A percentile compares a stretch with the other conserved stretches of the same genome.
phyloP scores from a whole-genome alignment of 2,113 vertebrate species.

The Choloepus hoffmanni region DNA sequence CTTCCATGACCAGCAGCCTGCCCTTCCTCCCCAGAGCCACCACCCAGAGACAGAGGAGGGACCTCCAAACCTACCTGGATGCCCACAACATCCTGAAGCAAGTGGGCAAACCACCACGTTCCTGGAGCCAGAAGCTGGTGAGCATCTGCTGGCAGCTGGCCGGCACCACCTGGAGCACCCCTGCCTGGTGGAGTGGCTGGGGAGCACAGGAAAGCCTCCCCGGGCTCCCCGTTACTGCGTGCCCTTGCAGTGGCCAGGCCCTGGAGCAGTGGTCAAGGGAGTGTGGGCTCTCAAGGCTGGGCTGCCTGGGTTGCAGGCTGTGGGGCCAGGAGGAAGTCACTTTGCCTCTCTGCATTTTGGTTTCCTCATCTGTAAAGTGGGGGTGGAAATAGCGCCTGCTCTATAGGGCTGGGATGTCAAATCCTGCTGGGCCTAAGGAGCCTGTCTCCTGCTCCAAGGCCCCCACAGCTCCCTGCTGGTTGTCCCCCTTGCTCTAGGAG shows the following conservation, averaged over 20 bases:
- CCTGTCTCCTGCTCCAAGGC: not conserved
- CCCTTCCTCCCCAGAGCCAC: not conserved
- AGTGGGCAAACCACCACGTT: not conserved
- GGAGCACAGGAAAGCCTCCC: no score
- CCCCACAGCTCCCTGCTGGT: not conserved
- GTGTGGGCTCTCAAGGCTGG: not conserved
- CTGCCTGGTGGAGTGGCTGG: not conserved
- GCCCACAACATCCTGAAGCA: not conserved
- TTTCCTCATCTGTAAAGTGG: not conserved
- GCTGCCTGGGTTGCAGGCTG: not conserved
- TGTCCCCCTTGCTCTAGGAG: not conserved
- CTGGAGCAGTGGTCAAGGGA: not conserved
- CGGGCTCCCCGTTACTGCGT: accelerated
- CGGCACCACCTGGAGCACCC: not conserved
- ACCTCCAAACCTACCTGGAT: not conserved
- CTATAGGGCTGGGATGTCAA: accelerated
- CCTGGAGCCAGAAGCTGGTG: slow-evolving; percentile 37
- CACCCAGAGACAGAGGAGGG: not conserved
- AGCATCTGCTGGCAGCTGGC: not conserved
- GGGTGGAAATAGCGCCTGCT: not conserved
- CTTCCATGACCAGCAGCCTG: not conserved
- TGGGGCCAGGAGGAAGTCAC: not conserved
- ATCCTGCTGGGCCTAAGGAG: not conserved
- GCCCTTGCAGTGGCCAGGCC: not conserved
- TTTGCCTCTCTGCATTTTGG: not conserved